Conservation (phyloP, 2,888 invertebrate species). For the Rhagophthalmus giganteus region DNA sequence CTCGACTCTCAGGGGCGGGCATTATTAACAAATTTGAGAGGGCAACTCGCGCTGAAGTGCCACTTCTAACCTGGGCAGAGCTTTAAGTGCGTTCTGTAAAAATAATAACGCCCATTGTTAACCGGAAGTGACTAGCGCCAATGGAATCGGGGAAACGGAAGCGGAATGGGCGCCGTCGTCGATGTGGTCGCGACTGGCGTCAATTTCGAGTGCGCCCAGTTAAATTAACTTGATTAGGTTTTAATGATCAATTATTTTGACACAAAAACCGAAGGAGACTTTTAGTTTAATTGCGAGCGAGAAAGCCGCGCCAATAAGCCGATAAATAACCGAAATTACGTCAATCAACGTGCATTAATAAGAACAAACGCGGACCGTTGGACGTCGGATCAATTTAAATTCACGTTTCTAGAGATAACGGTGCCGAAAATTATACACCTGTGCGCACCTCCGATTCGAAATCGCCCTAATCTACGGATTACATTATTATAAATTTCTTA, state of each 20-base stretch:
- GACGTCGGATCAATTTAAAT: conserved; percentile 16
- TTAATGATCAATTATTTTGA: conserved; percentile 25
- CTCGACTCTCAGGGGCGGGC: conserved; percentile 40
- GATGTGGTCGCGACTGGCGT: conserved; percentile 30
- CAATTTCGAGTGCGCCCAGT: conserved; percentile 17
- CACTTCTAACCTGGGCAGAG: conserved; percentile 44
- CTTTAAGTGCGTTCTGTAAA: conserved; percentile 35
- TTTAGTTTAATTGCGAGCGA: conserved; percentile 14
- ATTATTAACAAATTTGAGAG: conserved; percentile 46
- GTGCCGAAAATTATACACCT: conserved; percentile 12
- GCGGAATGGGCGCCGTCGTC: conserved; percentile 28
- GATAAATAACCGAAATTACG: conserved; percentile 18
- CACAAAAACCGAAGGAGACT: conserved; percentile 11
- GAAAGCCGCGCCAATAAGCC: conserved; percentile 7
- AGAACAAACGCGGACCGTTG: conserved; percentile 15
- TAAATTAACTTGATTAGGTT: conserved; percentile 20
- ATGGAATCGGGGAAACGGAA: conserved; percentile 35
- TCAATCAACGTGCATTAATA: conserved; percentile 15
- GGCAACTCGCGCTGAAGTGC: conserved; percentile 46
- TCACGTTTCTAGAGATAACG: conserved; percentile 12
- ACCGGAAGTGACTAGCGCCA: conserved; percentile 35
- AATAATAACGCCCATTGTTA: conserved; percentile 35
- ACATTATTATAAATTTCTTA: conserved; percentile 14
- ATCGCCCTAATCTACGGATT: conserved; percentile 13
- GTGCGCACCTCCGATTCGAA: conserved; percentile 6